Evolutionary conservation across 2,797 vertebrate genomes (phyloP).

Genomic region (Malacoraja senta): DNA sequence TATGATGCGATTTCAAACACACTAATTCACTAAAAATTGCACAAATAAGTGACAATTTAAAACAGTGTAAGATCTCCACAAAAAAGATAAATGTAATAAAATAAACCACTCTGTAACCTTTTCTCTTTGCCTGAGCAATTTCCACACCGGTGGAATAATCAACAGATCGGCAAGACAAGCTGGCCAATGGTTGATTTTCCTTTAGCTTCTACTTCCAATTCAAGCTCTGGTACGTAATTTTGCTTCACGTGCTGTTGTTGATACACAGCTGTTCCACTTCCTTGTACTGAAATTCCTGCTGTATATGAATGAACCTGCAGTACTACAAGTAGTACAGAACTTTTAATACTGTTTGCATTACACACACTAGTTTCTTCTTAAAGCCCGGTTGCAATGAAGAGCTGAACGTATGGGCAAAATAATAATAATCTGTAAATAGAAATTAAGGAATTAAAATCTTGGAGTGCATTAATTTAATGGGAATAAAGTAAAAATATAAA

Average conservation of each 20-base stretch:
- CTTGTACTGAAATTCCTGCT: conserved; percentile 19
- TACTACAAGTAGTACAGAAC: background rate
- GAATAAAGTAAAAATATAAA: conserved; percentile 55
- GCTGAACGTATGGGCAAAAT: conserved; percentile 42
- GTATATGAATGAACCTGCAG: conserved; percentile 25
- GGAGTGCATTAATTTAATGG: conserved; percentile 57
- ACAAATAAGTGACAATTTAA: conserved; percentile 33
- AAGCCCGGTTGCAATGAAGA: background rate
- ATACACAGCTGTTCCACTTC: background rate
- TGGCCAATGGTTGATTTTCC: conserved; percentile 11
- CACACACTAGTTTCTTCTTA: background rate
- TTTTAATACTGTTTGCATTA: conserved; percentile 31
- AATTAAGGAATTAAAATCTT: conserved; percentile 43
- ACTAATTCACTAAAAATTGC: conserved; percentile 32
- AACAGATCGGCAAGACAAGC: conserved; percentile 3
- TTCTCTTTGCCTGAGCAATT: conserved; percentile 24
- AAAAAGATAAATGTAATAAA: background rate
- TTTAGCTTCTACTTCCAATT: background rate
- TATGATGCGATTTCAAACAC: background rate
- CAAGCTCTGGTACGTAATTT: conserved; percentile 20
- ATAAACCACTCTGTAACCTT: conserved; percentile 17
- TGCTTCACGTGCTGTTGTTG: conserved; percentile 1
- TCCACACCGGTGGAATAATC: background rate
- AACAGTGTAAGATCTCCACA: conserved; percentile 37
- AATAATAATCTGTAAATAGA: conserved; percentile 53